Evolutionary conservation across 2,888 invertebrate genomes (phyloP), one percentile per base, ranked within the genome.

Genomic region (Drosophila kanekoi): DNA sequence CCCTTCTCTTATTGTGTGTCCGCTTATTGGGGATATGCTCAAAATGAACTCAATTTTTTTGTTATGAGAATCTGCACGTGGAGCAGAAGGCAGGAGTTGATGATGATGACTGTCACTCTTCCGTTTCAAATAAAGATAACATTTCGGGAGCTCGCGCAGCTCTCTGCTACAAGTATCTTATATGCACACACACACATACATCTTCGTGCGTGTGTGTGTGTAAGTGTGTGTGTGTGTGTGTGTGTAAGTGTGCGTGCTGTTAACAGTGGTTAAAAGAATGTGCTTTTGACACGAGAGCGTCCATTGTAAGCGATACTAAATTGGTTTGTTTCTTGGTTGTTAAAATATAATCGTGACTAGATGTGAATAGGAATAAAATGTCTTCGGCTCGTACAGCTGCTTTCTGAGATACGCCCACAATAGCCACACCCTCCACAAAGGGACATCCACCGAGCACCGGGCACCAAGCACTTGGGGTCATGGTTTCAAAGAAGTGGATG

Each of bases 221-320:
- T 57, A 23, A 45, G 41, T 61, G 43, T 20, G 51, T 41, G 51
- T 61, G 37, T 23, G 43, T 52, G 45, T 44, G 51, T 20, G 63
- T 57, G 57, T 58, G 51, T 53, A 38, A 49, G 53, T 51, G 77
- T 73, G 68, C 71, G 79, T 77, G 70, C 33, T 63, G 72, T 70
- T 83, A 79, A 73, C 62, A 60, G 64, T 63, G n/a, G 28, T 47
- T 10, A 35, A 74, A 88, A 74, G 79, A 80, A 90, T 87, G 89
- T 80, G 82, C 86, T 84, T 89, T 89, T 90, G 79, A 89, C 90
- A 90, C 90, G 90, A 89, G 72, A 89, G 70, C 77, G 62, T 77
- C 79, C 85, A 86, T 88, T 87, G 78, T 79, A 81, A 85, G 79
- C 80, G 82, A 81, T 79, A 81, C 79, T 89, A 86, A 91, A 91